A percentile compares a stretch with the other conserved stretches of the same genome.
Conservation (phyloP, 2,113 vertebrate genomes). For the Trogon melanurus region DNA sequence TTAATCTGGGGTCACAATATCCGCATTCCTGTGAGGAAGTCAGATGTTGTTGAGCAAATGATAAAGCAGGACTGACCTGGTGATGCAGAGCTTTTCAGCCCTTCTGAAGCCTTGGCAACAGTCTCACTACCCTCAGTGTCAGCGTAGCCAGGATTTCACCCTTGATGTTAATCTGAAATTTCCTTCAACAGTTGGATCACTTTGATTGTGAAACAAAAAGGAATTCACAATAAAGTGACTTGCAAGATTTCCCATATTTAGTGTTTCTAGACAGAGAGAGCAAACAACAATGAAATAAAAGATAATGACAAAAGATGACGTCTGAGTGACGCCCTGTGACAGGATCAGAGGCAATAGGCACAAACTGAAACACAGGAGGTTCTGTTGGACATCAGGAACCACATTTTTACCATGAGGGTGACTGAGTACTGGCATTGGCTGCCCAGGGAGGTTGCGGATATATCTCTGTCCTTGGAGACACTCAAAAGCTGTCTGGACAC, state of each 20-base stretch:
- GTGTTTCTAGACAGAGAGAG: neutral
- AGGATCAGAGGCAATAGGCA: neutral
- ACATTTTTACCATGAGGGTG: neutral
- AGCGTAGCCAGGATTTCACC: neutral
- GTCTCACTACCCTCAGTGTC: neutral
- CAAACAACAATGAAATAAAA: neutral
- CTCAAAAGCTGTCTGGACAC: neutral
- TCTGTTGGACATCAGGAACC: neutral
- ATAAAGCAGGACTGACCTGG: neutral
- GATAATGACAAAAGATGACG: neutral
- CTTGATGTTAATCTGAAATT: neutral
- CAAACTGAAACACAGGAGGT: neutral
- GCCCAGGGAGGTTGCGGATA: neutral
- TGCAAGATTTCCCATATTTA: neutral
- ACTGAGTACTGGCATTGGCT: neutral
- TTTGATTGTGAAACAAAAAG: neutral
- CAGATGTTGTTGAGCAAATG: neutral
- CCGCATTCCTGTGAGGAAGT: neutral
- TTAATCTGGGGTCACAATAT: neutral
- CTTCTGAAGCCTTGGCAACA: neutral
- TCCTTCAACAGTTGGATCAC: neutral
- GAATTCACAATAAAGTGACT: neutral
- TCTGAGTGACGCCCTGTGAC: neutral
- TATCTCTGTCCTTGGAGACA: neutral
- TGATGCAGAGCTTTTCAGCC: neutral